Percentiles rank a stretch among this genome's conserved stretches.
These are phyloP conservation scores for Halocaridina rubra DNA, from an alignment of 2,888 invertebrate genomes.

Conservation along the genomic window DNA sequence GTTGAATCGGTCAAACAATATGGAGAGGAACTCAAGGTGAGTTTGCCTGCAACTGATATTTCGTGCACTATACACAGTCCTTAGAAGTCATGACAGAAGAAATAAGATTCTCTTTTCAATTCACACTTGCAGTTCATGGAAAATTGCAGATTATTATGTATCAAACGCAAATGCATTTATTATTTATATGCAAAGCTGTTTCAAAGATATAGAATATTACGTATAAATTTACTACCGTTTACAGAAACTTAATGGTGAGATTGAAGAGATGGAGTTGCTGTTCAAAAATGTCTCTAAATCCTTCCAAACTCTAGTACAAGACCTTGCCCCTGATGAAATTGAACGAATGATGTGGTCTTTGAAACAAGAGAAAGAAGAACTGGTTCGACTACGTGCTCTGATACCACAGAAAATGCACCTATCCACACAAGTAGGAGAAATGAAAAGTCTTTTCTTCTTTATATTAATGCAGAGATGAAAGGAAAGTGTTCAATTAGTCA, in stretches of 20 bases:
- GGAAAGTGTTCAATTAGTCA: no score
- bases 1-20: slow-evolving; percentile 84
- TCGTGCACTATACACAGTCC: no score
- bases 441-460: background rate
- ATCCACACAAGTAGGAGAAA: slow-evolving; percentile 56
- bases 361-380: slow-evolving; percentile 88
- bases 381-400: slow-evolving; percentile 84
- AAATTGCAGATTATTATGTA: no score
- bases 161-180: no score
- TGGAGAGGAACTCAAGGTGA: slow-evolving; percentile 77
- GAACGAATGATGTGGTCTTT: slow-evolving; percentile 89
- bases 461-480: no score
- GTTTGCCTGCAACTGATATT: background rate
- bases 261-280: slow-evolving; percentile 87
- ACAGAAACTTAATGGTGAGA: slow-evolving; percentile 77
- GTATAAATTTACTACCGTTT: no score
- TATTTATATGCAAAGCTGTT: no score
- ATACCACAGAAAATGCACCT: slow-evolving; percentile 85
- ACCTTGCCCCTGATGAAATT: slow-evolving; percentile 89
- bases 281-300: slow-evolving; percentile 92
- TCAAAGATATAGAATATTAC: no score
- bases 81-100: no score
- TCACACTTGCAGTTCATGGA: no score
- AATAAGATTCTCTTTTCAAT: no score
- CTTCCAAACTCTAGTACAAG: slow-evolving; percentile 90